A percentile compares a stretch with the other conserved stretches of the same genome.
phyloP scores from a whole-genome alignment of 1,140 invertebrate species.

The Trichomalopsis sarcophagae region DNA sequence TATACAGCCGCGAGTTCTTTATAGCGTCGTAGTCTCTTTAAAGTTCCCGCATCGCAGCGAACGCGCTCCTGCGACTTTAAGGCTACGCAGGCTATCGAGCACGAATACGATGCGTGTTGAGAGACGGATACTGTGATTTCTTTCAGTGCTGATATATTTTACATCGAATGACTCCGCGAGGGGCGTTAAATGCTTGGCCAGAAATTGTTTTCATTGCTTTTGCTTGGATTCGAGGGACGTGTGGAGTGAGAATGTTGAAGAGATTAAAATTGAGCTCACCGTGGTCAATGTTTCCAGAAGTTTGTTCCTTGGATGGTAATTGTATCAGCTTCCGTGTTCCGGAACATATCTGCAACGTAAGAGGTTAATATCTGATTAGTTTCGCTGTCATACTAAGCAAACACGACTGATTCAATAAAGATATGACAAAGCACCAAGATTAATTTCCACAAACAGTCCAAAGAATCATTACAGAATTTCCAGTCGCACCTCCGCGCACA shows the following conservation, averaged over 20 bases:
- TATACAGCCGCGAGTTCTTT: constrained; percentile 7
- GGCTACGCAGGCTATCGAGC: background rate
- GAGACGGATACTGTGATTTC: background rate
- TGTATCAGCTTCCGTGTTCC: background rate
- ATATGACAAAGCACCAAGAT: no score
- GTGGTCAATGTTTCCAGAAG: background rate
- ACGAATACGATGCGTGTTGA: no score
- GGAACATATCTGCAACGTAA: background rate
- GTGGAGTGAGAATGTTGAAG: background rate
- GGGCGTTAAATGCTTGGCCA: no score
- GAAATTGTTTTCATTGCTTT: background rate
- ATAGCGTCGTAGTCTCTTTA: background rate
- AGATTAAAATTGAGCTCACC: background rate
- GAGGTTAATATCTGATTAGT: background rate
- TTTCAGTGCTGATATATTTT: background rate
- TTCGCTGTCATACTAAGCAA: background rate
- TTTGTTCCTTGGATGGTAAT: background rate
- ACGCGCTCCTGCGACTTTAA: background rate
- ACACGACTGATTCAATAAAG: no score
- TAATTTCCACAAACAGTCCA: background rate
- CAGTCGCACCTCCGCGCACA: no score
- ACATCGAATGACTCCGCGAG: background rate
- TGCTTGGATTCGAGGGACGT: background rate
- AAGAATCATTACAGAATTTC: background rate
- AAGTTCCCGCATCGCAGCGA: background rate